Base-by-base conservation (phyloP, 1,140 invertebrate species). In the Drosophila pseudoananassae region DNA sequence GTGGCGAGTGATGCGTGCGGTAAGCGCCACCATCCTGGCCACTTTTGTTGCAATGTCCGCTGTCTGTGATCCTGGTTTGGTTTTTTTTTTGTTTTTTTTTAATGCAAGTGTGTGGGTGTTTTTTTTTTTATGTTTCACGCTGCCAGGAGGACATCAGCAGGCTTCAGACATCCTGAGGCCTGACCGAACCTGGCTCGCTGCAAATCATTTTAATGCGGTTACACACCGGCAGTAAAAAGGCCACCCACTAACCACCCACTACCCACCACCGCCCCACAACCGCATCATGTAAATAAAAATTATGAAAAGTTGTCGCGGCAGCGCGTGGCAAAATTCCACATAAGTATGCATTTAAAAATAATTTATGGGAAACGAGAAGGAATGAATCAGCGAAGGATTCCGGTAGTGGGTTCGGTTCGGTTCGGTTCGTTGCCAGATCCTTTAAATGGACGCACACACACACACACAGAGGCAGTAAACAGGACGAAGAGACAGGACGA, bases 301-400 rank as follows among this genome's bases (percentile, higher is more conserved):
- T 79, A 79, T 79, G 76, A 69, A 70, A 79, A 79, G 77, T 79
- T 79, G 77, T 80, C 64, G 76, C 61, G 50, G 71, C 72, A 76
- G 71, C 70, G 71, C 70, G 69, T 69, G 76, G 76, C 77, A 76
- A 76, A 79, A 79, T 76, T 79, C 77, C 77, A 76, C 77, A 79
- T 79, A 79, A 79, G 76, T 79, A 80, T 79, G 77, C 77, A 79
- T 79, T 79, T 79, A 75, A 79, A 79, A 80, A 80, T 79, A 79
- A 79, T 80, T 79, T 79, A 79, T 79, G 77, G 76, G 57, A 53
- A 58, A 14, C 63, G 53, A 53, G 55, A 66, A 52, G 46, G 40
- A 64, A 65, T 36, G 53, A 53, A 56, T 52, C 46, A 46, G 53
- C 47, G 36, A 20, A 20, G 15, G 66, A 50, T 36, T 25, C 43